phyloP scores from a whole-genome alignment of 2,113 vertebrate species.

The Muscicapa adusta region DNA sequence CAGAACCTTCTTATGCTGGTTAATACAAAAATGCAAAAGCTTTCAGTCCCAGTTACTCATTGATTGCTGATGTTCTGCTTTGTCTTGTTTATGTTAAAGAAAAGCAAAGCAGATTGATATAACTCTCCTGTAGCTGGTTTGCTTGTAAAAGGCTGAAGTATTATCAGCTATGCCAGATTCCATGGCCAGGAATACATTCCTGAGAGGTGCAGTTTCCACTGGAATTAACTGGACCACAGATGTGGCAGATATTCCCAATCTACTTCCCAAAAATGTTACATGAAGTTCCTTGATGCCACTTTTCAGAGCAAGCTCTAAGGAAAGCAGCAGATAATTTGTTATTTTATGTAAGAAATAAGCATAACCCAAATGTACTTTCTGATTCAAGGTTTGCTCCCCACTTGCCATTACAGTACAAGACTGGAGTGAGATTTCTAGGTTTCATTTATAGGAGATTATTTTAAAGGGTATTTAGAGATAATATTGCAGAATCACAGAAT shows the following conservation, averaged over 20 bases:
- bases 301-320: neutral
- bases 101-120: neutral
- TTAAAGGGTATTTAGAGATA: neutral
- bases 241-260: neutral
- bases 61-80: neutral
- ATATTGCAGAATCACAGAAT: neutral
- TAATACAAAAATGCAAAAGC: neutral
- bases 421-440: neutral
- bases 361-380: neutral
- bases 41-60: neutral
- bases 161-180: neutral
- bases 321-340: neutral
- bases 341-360: neutral
- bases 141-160: neutral
- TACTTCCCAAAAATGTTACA: neutral
- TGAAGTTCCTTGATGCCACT: neutral
- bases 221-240: neutral
- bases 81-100: neutral
- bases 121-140: neutral
- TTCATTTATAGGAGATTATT: neutral
- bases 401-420: neutral
- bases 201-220: neutral
- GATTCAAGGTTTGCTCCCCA: neutral
- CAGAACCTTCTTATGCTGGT: neutral
- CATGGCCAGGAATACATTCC: neutral